Evolutionary conservation across 2,888 invertebrate species (phyloP).

Genomic region (Trisateles emortualis): DNA sequence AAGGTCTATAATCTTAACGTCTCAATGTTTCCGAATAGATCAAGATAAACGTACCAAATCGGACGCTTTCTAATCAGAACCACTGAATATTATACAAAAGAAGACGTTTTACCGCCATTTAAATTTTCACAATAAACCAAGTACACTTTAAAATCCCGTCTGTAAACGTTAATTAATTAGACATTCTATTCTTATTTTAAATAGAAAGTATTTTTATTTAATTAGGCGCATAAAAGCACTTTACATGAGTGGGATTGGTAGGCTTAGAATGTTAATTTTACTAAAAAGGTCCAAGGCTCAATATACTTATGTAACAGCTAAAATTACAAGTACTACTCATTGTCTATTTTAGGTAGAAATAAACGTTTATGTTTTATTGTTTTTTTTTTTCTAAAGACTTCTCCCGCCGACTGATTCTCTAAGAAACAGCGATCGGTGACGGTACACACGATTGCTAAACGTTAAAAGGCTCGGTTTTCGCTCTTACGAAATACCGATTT

Average conservation of each 20-base stretch:
- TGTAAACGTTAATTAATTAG: constrained; percentile 5
- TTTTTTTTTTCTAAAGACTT: too few species aligned
- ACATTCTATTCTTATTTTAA: constrained; percentile 10
- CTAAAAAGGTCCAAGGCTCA: constrained; percentile 1
- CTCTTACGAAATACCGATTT: too few species aligned
- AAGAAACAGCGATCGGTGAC: too few species aligned
- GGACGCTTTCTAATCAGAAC: too few species aligned
- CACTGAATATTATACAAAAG: background rate
- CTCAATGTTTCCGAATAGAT: background rate
- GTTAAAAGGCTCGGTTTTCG: too few species aligned
- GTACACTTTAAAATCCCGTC: too few species aligned
- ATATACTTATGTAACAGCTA: background rate
- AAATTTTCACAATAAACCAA: background rate
- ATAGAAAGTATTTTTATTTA: constrained; percentile 14
- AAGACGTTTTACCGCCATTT: background rate
- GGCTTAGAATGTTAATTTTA: constrained; percentile 13
- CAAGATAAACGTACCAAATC: background rate
- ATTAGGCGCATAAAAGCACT: constrained; percentile 14
- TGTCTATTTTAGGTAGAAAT: background rate
- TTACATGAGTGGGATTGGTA: background rate
- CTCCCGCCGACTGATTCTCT: too few species aligned
- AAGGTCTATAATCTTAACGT: too few species aligned
- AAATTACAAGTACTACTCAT: background rate
- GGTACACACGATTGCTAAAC: too few species aligned
- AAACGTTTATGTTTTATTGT: too few species aligned